phyloP scores from a whole-genome alignment of 2,888 invertebrate genomes.

The Desoria tigrina region DNA sequence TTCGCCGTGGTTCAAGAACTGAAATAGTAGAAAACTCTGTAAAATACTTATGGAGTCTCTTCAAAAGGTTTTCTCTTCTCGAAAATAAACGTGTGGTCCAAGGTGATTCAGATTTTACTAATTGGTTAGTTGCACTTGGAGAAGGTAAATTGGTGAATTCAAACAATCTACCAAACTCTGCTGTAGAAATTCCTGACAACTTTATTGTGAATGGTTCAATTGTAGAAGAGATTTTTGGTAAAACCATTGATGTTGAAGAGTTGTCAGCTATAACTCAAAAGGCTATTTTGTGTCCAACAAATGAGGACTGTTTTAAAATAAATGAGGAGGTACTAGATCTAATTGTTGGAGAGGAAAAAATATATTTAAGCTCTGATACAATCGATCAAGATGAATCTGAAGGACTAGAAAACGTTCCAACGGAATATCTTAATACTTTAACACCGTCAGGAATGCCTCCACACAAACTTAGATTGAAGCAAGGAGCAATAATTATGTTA shows the following conservation, averaged over 20 bases:
- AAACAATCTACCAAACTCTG: neutral
- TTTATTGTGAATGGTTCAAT: conserved; percentile 23
- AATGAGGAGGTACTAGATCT: conserved; percentile 13
- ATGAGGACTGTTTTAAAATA: too few relatives aligned
- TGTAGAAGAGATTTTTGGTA: conserved; percentile 34
- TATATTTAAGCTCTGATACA: conserved; percentile 34
- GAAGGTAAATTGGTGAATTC: conserved; percentile 17
- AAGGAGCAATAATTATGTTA: too few relatives aligned
- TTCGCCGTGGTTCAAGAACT: too few relatives aligned
- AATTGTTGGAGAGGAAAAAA: conserved; percentile 2
- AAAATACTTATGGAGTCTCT: too few relatives aligned
- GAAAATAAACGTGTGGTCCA: too few relatives aligned
- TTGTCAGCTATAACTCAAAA: too few relatives aligned
- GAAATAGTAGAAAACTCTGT: too few relatives aligned
- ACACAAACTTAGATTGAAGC: conserved; percentile 40
- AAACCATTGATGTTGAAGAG: neutral
- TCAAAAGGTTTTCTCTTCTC: too few relatives aligned
- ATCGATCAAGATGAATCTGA: too few relatives aligned
- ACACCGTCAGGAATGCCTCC: conserved; percentile 46
- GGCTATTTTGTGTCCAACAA: too few relatives aligned
- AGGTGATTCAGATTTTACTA: conserved; percentile 18
- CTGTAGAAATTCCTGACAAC: neutral
- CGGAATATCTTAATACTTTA: conserved; percentile 39
- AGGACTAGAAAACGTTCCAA: conserved; percentile 29
- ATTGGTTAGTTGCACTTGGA: conserved; percentile 39